A percentile compares a stretch with the other conserved stretches of the same genome.
Evolutionary conservation across 2,113 vertebrate genomes (phyloP).

Genomic region (Cottus gobio): DNA sequence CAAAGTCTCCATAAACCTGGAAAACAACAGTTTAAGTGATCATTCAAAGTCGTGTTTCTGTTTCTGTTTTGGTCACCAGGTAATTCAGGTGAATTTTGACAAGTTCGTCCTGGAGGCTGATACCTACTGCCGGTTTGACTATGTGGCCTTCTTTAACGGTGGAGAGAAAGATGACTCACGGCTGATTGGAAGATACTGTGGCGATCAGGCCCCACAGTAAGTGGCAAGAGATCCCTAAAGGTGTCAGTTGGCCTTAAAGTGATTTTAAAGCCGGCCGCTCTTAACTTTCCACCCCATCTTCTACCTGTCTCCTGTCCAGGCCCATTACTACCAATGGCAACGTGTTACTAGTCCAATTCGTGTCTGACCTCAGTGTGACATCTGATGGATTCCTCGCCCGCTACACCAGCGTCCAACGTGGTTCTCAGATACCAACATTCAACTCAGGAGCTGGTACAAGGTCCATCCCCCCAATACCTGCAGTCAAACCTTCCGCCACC

Average conservation of each 20-base stretch:
- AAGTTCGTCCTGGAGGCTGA: constrained; percentile 90
- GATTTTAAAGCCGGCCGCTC: neutral
- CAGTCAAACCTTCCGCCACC: constrained; percentile 42
- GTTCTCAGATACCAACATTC: constrained; percentile 31
- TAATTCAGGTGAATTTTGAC: constrained; percentile 87
- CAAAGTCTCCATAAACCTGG: neutral
- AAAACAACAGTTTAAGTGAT: neutral
- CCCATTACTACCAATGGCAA: constrained; percentile 84
- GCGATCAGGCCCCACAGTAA: constrained; percentile 85
- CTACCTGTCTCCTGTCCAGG: constrained; percentile 57
- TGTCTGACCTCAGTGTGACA: constrained; percentile 91
- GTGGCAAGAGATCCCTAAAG: constrained; percentile 43
- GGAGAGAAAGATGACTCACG: constrained; percentile 84
- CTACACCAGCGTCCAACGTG: constrained; percentile 77
- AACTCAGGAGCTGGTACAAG: constrained; percentile 25
- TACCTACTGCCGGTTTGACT: constrained; percentile 92
- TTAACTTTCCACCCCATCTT: constrained; percentile 45
- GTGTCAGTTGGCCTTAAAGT: neutral
- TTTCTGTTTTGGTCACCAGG: constrained; percentile 74
- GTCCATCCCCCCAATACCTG: constrained; percentile 18
- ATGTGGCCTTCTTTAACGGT: constrained; percentile 89
- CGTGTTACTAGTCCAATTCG: constrained; percentile 91
- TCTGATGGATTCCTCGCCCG: constrained; percentile 90
- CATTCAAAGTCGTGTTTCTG: neutral
- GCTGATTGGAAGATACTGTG: constrained; percentile 89